A percentile compares a stretch with the other conserved stretches of the same genome.
Conservation (phyloP, 92 coral and sea anemone species). For the Micromussa lordhowensis region DNA sequence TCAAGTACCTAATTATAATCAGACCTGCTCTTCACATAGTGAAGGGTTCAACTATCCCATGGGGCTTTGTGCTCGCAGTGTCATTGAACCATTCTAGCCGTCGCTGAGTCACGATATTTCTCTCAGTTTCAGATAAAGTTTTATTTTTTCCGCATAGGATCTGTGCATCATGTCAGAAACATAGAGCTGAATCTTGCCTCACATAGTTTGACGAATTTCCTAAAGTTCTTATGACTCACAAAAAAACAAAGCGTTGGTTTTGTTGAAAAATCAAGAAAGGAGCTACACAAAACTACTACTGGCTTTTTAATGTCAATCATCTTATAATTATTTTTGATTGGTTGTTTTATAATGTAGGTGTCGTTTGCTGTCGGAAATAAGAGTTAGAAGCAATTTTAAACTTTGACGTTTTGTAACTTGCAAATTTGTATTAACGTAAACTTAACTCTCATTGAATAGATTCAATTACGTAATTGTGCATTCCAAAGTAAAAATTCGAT, state of each 20-base stretch:
- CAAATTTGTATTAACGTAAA: not conserved
- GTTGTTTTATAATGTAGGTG: not conserved
- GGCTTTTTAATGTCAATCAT: not conserved
- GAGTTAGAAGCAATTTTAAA: not conserved
- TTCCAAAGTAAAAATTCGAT: not conserved
- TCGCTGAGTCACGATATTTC: not conserved
- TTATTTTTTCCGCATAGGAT: not conserved
- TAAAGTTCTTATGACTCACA: not conserved
- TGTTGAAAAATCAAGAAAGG: not conserved
- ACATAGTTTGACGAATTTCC: not conserved
- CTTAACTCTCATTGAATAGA: not conserved
- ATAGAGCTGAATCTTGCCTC: not conserved
- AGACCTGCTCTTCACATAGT: not conserved
- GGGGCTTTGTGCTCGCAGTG: constrained; percentile 1
- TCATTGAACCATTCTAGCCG: not conserved
- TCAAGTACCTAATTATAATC: not conserved
- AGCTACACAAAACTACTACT: not conserved
- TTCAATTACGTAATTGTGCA: not conserved
- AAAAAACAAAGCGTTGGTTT: not conserved
- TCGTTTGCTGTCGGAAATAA: not conserved
- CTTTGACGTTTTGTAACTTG: not conserved
- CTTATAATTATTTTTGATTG: not conserved
- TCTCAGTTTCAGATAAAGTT: not conserved
- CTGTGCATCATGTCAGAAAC: not conserved
- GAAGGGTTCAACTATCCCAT: constrained; percentile 18